Conservation (phyloP, 2,113 vertebrate genomes). For the Podilymbus podiceps region DNA sequence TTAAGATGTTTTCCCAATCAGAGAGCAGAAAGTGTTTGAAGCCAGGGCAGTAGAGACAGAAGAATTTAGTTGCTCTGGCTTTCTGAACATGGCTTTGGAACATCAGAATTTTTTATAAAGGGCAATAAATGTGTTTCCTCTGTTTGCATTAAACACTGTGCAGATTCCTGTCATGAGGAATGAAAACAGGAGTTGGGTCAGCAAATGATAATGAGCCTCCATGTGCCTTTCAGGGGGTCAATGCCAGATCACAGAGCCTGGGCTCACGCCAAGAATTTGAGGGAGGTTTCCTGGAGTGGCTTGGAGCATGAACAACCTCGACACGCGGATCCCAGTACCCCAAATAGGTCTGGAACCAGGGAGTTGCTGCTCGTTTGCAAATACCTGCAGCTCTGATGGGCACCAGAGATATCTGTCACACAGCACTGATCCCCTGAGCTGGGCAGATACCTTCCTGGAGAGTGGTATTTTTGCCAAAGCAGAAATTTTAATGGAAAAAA, state of each 20-base stretch:
- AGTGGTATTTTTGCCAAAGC: background rate
- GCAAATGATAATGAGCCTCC: conserved; percentile 56
- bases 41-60: background rate
- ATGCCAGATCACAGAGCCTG: conserved; percentile 57
- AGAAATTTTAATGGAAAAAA: background rate
- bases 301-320: background rate
- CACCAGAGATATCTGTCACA: background rate
- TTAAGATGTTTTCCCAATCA: background rate
- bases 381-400: background rate
- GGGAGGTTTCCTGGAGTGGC: conserved; percentile 53
- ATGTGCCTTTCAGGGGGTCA: conserved; percentile 53
- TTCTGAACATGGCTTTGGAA: conserved; percentile 21
- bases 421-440: background rate
- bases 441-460: background rate
- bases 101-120: conserved; percentile 45
- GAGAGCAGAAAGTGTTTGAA: background rate
- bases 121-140: conserved; percentile 64
- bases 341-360: background rate
- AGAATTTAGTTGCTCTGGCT: background rate
- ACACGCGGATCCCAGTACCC: background rate
- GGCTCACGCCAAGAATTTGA: background rate
- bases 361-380: background rate
- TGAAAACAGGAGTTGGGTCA: conserved; percentile 71
- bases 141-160: conserved; percentile 50
- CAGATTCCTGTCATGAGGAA: conserved; percentile 63